phyloP scores from a whole-genome alignment of 2,113 vertebrate genomes.

The Meriones unguiculatus region DNA sequence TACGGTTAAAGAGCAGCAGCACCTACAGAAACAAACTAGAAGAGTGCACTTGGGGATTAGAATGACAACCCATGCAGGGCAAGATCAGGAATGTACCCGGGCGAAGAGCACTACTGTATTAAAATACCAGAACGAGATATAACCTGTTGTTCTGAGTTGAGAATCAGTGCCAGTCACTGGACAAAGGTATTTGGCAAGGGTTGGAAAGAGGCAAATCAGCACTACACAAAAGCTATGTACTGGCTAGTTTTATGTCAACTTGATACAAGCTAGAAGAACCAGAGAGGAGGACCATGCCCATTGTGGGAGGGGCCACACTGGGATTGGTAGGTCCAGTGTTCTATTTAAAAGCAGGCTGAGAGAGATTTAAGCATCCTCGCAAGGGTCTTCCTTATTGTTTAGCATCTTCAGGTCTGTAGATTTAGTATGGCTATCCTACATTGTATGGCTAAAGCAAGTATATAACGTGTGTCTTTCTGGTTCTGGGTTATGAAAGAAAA shows the following conservation, averaged over 20 bases:
- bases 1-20: not conserved
- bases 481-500: too few species aligned
- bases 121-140: not conserved
- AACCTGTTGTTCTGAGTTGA: not conserved
- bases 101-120: not conserved
- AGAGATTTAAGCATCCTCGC: too few species aligned
- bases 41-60: not conserved
- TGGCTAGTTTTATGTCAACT: not conserved
- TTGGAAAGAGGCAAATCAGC: not conserved
- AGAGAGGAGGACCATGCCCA: not conserved
- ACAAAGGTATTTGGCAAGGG: not conserved
- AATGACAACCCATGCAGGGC: not conserved
- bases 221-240: not conserved
- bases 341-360: too few species aligned
- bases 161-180: fast-evolving
- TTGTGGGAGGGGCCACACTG: not conserved
- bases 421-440: too few species aligned
- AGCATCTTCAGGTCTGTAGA: too few species aligned
- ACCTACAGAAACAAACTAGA: not conserved
- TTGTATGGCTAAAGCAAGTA: too few species aligned
- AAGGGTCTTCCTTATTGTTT: too few species aligned
- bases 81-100: not conserved
- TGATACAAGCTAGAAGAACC: not conserved
- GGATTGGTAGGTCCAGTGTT: not conserved
- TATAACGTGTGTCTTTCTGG: too few species aligned